Evolutionary conservation across 2,888 invertebrate genomes (phyloP).

Genomic region (Linnaemya vulpina): DNA sequence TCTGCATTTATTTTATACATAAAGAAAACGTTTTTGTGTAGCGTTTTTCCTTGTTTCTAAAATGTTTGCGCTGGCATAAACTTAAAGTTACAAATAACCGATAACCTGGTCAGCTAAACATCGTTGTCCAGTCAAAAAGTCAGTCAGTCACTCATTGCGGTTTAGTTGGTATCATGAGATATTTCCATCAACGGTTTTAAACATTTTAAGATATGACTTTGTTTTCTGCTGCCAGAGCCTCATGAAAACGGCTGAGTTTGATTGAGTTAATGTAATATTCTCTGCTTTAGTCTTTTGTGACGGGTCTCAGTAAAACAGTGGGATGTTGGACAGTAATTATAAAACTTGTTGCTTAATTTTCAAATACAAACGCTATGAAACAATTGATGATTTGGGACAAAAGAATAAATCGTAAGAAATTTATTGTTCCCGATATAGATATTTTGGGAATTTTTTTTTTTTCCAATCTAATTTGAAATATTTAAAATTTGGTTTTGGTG

Average conservation of each 20-base stretch:
- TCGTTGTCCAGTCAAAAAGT: conserved; percentile 41
- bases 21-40: not conserved
- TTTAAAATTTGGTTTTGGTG: too few relatives aligned
- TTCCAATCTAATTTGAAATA: too few relatives aligned
- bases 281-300: conserved; percentile 24
- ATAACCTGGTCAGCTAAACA: conserved; percentile 43
- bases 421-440: too few relatives aligned
- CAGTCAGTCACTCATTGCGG: conserved; percentile 17
- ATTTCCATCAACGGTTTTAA: conserved; percentile 46
- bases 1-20: too few relatives aligned
- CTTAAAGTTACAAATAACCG: conserved; percentile 19
- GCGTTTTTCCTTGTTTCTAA: conserved; percentile 38
- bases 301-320: conserved; percentile 13
- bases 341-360: not conserved
- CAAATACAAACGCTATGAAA: not conserved
- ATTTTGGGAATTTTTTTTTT: too few relatives aligned
- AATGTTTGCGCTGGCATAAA: not conserved
- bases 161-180: conserved; percentile 36
- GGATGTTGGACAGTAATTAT: not conserved
- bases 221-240: conserved; percentile 32
- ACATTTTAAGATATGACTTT: conserved; percentile 41
- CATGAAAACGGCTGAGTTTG: conserved; percentile 38
- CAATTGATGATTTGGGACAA: not conserved
- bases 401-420: too few relatives aligned
- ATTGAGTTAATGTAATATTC: conserved; percentile 51